Percentiles rank a stretch among this genome's conserved stretches.
phyloP scores from a whole-genome alignment of 2,113 vertebrate genomes.

The Caranx ignobilis region DNA sequence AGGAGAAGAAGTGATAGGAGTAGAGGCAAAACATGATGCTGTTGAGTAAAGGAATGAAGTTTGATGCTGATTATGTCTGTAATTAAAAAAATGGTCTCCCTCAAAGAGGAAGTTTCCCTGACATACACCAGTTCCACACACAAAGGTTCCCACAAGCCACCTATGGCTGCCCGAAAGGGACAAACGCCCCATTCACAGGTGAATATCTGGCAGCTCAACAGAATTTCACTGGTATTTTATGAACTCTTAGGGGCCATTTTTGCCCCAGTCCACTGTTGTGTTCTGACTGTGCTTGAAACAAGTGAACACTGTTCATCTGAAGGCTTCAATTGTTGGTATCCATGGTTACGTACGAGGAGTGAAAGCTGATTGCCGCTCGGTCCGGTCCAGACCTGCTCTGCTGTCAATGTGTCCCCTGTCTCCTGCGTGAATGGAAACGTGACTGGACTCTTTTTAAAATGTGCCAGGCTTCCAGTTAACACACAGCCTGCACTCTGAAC shows the following conservation, averaged over 20 bases:
- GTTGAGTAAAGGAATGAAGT: too few relatives aligned
- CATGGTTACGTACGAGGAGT: constrained; percentile 3
- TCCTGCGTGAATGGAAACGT: constrained; percentile 17
- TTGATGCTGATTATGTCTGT: neutral
- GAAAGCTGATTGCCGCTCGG: constrained; percentile 11
- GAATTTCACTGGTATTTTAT: constrained; percentile 35
- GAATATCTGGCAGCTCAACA: neutral
- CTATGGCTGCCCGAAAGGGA: neutral
- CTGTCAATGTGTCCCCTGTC: constrained; percentile 65
- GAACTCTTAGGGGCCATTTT: neutral
- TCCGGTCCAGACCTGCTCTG: constrained; percentile 39
- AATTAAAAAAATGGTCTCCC: neutral
- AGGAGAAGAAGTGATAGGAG: too few relatives aligned
- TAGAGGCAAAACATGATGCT: too few relatives aligned
- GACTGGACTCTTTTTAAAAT: constrained; percentile 54
- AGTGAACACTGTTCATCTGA: constrained; percentile 22
- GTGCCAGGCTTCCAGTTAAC: constrained; percentile 39
- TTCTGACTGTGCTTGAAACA: constrained; percentile 8
- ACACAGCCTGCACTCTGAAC: constrained; percentile 15
- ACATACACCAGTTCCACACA: neutral
- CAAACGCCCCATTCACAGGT: constrained; percentile 32
- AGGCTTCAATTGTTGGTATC: constrained; percentile 50
- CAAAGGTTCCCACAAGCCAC: neutral
- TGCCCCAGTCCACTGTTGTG: constrained; percentile 22
- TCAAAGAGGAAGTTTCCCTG: neutral